Evolutionary conservation across 2,797 vertebrate species (phyloP).

Genomic region (Cossypha caffra): DNA sequence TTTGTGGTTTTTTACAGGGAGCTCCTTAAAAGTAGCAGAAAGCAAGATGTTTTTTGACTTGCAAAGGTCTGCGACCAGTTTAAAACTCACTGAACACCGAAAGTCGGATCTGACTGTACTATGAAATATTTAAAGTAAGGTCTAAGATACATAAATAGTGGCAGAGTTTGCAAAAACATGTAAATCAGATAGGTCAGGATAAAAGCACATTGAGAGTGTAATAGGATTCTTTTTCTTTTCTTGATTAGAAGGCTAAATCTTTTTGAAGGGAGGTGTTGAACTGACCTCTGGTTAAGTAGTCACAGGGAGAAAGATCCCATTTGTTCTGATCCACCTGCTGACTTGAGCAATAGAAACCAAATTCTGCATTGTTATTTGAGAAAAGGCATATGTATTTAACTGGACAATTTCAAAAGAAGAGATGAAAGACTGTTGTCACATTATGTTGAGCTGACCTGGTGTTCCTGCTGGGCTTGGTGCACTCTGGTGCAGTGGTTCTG

Average conservation of each 20-base stretch:
- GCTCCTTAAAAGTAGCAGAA: neutral
- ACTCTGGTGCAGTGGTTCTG: rapidly evolving
- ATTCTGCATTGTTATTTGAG: neutral
- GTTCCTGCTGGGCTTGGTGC: neutral
- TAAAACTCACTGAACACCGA: neutral
- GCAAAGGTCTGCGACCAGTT: neutral
- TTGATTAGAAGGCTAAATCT: neutral
- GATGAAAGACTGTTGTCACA: neutral
- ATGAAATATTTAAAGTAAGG: neutral
- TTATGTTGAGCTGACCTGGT: neutral
- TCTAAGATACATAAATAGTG: neutral
- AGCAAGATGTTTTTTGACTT: neutral
- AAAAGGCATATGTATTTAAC: neutral
- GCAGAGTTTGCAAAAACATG: neutral
- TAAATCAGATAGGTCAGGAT: neutral
- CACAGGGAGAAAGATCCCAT: neutral
- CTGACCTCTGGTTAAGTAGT: neutral
- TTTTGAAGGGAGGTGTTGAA: neutral
- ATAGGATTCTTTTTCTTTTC: neutral
- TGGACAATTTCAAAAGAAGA: neutral
- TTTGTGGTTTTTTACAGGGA: neutral
- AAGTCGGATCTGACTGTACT: neutral
- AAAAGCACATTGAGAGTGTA: neutral
- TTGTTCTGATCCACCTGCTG: neutral
- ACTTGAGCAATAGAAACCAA: neutral